phyloP scores from a whole-genome alignment of 2,888 invertebrate species.

The Acrobasis consociella region DNA sequence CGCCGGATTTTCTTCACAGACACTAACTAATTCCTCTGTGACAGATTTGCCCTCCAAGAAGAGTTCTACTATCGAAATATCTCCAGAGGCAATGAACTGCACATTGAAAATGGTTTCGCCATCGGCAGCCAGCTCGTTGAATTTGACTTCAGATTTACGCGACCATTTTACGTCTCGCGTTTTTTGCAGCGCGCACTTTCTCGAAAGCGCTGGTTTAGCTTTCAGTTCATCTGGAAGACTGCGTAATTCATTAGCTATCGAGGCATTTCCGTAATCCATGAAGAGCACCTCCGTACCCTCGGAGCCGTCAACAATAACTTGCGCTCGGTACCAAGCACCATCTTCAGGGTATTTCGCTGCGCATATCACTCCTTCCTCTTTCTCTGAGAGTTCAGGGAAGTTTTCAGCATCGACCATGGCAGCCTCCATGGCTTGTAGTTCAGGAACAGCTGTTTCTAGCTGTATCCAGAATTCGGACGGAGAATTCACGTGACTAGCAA shows the following conservation, averaged over 20 bases:
- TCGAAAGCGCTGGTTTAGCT: constrained; percentile 82
- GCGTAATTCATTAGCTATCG: constrained; percentile 81
- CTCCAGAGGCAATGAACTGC: constrained; percentile 85
- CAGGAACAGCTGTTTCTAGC: constrained; percentile 83
- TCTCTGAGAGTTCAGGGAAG: constrained; percentile 73
- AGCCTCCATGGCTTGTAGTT: constrained; percentile 82
- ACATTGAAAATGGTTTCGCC: constrained; percentile 88
- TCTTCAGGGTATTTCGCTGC: constrained; percentile 86
- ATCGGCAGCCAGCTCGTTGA: constrained; percentile 86
- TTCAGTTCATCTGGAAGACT: constrained; percentile 84
- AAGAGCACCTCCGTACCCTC: constrained; percentile 84
- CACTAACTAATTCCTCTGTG: constrained; percentile 80
- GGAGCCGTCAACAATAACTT: constrained; percentile 81
- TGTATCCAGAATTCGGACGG: constrained; percentile 91
- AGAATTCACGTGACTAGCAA: constrained; percentile 88
- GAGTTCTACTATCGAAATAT: constrained; percentile 85
- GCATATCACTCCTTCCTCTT: constrained; percentile 81
- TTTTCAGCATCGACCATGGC: constrained; percentile 81
- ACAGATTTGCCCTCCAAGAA: constrained; percentile 84
- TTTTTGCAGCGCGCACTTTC: constrained; percentile 83
- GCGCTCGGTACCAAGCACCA: constrained; percentile 86
- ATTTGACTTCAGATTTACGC: constrained; percentile 84
- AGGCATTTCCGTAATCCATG: constrained; percentile 87
- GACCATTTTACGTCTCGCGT: constrained; percentile 86
- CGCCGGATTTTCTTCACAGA: constrained; percentile 70